Conservation (phyloP, 1,140 invertebrate genomes). For the Theocolax elegans region DNA sequence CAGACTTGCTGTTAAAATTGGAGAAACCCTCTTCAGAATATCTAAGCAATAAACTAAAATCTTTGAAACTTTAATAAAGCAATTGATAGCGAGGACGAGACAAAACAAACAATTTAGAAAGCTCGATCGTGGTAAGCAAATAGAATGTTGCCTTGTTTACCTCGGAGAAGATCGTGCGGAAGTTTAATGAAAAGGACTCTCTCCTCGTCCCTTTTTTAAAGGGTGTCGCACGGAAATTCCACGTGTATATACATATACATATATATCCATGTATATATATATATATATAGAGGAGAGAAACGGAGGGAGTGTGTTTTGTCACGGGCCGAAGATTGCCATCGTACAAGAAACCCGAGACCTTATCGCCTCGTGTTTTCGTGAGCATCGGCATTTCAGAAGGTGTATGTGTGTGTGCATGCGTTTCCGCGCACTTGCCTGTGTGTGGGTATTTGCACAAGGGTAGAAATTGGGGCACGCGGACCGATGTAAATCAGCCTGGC, state of each 20-base stretch:
- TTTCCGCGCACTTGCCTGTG: neutral
- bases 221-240: neutral
- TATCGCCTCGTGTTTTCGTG: slow-evolving; percentile 3
- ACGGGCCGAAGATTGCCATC: slow-evolving; percentile 20
- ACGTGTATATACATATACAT: too few relatives aligned
- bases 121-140: too few relatives aligned
- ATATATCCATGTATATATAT: too few relatives aligned
- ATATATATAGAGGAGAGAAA: neutral
- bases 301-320: slow-evolving; percentile 24
- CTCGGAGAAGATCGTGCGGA: neutral
- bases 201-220: neutral
- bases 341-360: slow-evolving; percentile 21
- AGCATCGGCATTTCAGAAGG: neutral
- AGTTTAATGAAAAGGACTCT: neutral
- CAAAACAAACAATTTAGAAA: too few relatives aligned
- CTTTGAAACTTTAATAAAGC: too few relatives aligned
- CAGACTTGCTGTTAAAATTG: neutral
- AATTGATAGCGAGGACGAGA: too few relatives aligned
- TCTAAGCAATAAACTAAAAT: too few relatives aligned
- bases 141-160: too few relatives aligned
- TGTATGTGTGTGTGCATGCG: neutral
- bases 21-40: too few relatives aligned
- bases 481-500: slow-evolving; percentile 30
- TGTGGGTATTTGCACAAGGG: slow-evolving; percentile 21
- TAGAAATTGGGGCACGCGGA: slow-evolving; percentile 5